These are phyloP conservation scores for Trichogramma pretiosum DNA, from an alignment of 1,140 invertebrate species.

Conservation along the genomic window DNA sequence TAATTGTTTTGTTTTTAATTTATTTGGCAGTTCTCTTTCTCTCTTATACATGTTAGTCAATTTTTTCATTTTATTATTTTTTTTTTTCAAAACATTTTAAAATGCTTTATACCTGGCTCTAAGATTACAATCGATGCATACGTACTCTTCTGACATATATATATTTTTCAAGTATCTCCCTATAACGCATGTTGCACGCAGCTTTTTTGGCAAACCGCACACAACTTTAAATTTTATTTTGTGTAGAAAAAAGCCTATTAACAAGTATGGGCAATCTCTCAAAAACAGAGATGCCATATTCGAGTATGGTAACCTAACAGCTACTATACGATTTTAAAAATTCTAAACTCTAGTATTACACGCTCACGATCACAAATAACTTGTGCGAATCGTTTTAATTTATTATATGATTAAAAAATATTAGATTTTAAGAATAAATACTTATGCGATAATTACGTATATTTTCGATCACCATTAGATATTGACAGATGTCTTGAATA, in stretches of 20 bases:
- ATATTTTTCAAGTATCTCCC: too few species aligned
- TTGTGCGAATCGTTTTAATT: too few species aligned
- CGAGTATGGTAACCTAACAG: slow-evolving; percentile 21
- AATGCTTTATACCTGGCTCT: too few species aligned
- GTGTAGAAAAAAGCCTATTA: neutral
- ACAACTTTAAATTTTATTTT: slow-evolving; percentile 8
- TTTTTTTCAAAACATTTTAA: too few species aligned
- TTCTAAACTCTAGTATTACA: slow-evolving; percentile 7
- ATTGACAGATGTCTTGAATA: too few species aligned
- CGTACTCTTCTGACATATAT: too few species aligned
- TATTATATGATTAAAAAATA: too few species aligned
- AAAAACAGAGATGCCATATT: neutral
- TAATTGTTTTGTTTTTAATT: slow-evolving; percentile 2
- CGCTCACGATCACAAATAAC: neutral
- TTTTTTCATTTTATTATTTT: slow-evolving; percentile 2
- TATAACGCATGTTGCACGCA: too few species aligned
- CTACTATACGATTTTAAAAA: slow-evolving; percentile 24
- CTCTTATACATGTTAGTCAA: slow-evolving; percentile 15
- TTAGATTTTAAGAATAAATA: too few species aligned
- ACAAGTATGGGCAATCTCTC: neutral
- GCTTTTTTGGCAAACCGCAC: slow-evolving; percentile 11
- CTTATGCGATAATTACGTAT: slow-evolving; percentile 42
- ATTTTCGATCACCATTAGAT: slow-evolving; percentile 43
- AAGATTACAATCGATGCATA: too few species aligned
- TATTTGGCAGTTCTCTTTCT: slow-evolving; percentile 21